Evolutionary conservation across 2,113 vertebrate species (phyloP).

Genomic region (Mustela lutreola): DNA sequence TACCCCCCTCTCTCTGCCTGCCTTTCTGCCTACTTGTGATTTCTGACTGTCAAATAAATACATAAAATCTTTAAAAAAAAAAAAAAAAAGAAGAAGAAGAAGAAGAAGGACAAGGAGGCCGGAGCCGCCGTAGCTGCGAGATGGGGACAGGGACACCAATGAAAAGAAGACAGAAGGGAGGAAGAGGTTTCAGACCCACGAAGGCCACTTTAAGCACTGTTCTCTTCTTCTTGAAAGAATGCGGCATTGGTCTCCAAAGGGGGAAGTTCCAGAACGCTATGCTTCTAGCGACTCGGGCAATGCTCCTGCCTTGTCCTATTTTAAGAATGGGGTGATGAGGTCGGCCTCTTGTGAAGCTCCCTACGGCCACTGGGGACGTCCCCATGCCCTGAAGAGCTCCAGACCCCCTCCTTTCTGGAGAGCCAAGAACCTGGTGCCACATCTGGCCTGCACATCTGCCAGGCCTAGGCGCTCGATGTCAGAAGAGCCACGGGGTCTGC

Average conservation of each 20-base stretch:
- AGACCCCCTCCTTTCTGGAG: neutral
- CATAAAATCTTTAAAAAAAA: too few species aligned
- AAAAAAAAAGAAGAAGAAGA: too few species aligned
- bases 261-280: neutral
- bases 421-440: neutral
- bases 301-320: neutral
- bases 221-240: neutral
- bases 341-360: neutral
- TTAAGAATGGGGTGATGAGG: neutral
- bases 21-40: too few species aligned
- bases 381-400: neutral
- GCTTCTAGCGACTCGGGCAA: neutral
- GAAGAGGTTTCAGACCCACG: neutral
- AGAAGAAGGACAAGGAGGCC: too few species aligned
- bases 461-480: neutral
- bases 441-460: neutral
- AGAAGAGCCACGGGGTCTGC: rapidly evolving
- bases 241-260: neutral
- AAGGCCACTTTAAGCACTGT: neutral
- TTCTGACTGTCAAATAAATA: too few species aligned
- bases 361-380: neutral
- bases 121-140: rapidly evolving
- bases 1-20: too few species aligned
- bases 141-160: neutral
- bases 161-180: neutral